Evolutionary conservation across 1,140 invertebrate genomes (phyloP), one percentile per base, ranked within the genome.

Genomic region (Nasonia longicornis): DNA sequence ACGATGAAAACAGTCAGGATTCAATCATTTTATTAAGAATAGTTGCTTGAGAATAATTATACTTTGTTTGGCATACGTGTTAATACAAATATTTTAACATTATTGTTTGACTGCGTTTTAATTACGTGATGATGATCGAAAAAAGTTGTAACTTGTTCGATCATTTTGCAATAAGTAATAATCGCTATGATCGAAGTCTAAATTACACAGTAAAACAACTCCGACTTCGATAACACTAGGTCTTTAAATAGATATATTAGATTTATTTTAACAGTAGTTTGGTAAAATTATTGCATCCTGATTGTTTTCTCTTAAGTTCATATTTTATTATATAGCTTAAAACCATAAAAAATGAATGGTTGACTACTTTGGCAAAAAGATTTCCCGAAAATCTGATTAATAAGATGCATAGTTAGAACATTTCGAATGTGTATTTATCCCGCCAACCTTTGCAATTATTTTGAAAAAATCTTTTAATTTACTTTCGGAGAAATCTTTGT

Each of bases 311-410:
- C 20, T 48, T 35, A 67, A 67, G 26, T 22, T 31, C 12, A 26
- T 26, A 71, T 72, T 72, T 73, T 66, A 45, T 38, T 73, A 79
- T 22, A 73, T n/a, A 73, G 35, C 16, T 79, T 66, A 31, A 16
- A 73, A 69, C 29, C 22, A 26, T 45, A 20, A 52, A 29, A 82
- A 77, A 77, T 71, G 73, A 75, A 77, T 73, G 80, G n/a, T 77
- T 66, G 58, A 77, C 75, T 77, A 77, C 70, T 73, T 77, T 77
- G 80, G 74, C 70, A 77, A 77, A 77, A 75, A 81, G 80, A 73
- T 77, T 82, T 82, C 80, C 73, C 75, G 63, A 42, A 70, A 77
- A 77, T 71, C 2, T 3, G 67, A 66, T n/a, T 1, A 48, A 67
- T 48, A 14, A 48, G 45, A 48, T 48, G 16, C 45, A 58, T 58